A percentile compares a stretch with the other conserved stretches of the same genome.
phyloP scores from a whole-genome alignment of 23 tunicate genomes.

The Diplosoma virens region DNA sequence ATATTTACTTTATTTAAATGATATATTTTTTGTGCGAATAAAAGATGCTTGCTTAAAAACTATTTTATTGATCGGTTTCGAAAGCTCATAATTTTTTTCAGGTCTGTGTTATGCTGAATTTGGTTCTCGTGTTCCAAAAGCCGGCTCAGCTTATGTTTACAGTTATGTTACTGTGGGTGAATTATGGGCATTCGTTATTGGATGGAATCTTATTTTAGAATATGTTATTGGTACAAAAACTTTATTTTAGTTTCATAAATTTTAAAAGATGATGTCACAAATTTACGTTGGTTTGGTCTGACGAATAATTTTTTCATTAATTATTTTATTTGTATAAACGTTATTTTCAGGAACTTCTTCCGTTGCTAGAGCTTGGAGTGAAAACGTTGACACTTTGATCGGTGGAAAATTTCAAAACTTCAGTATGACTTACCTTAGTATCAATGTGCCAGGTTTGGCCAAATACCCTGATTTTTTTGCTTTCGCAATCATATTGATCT shows the following conservation, averaged over 20 bases:
- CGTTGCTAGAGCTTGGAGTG: conserved; percentile 95
- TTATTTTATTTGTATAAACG: too few species aligned
- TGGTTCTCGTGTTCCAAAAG: conserved; percentile 93
- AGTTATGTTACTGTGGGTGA: conserved; percentile 96
- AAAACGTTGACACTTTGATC: conserved; percentile 83
- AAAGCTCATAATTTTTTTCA: too few species aligned
- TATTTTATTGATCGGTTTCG: too few species aligned
- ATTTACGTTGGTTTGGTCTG: too few species aligned
- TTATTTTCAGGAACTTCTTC: conserved; percentile 56
- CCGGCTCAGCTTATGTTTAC: conserved; percentile 91
- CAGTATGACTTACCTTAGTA: conserved; percentile 40
- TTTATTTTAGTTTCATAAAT: too few species aligned
- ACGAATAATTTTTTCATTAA: too few species aligned
- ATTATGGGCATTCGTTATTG: conserved; percentile 92
- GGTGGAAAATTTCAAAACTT: conserved; percentile 60
- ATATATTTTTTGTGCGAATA: too few species aligned
- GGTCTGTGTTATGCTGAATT: conserved; percentile 97
- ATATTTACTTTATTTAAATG: too few species aligned
- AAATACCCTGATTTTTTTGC: conserved; percentile 94
- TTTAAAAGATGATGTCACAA: too few species aligned
- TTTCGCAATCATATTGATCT: conserved; percentile 53
- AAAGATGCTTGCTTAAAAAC: too few species aligned
- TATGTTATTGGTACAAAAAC: conserved; percentile 96
- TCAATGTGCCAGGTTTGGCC: conserved; percentile 66
- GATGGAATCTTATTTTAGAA: conserved; percentile 88